phyloP scores from a whole-genome alignment of 2,797 vertebrate species.

The Leptatherina wallacei region DNA sequence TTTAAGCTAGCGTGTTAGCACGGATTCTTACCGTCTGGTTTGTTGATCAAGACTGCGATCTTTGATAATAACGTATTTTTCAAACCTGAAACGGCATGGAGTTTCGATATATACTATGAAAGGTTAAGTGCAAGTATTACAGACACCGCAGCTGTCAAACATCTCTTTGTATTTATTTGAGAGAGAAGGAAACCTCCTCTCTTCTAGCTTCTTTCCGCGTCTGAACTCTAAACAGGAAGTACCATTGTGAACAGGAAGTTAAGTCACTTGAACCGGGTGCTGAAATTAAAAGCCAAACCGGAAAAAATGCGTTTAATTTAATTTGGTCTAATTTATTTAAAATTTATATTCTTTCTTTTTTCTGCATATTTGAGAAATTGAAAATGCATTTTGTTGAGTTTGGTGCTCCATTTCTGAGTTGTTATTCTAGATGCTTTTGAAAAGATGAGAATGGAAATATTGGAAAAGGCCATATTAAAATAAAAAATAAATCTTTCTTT shows the following conservation, averaged over 20 bases:
- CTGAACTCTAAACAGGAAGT: conserved; percentile 45
- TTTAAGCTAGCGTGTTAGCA: conserved; percentile 40
- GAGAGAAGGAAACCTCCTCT: conserved; percentile 44
- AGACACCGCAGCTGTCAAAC: conserved; percentile 17
- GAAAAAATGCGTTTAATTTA: background rate
- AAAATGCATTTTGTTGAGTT: too few relatives aligned
- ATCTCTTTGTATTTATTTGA: conserved; percentile 36
- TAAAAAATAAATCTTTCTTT: too few relatives aligned
- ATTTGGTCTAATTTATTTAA: background rate
- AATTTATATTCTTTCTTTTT: background rate
- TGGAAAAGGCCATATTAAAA: too few relatives aligned
- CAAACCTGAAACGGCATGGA: background rate
- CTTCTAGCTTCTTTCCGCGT: conserved; percentile 28
- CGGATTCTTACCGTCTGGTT: conserved; percentile 52
- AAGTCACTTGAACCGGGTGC: background rate
- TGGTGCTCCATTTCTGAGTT: too few relatives aligned
- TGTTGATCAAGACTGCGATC: background rate
- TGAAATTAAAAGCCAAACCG: conserved; percentile 24
- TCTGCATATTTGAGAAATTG: too few relatives aligned
- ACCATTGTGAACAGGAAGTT: conserved; percentile 1
- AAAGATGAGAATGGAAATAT: too few relatives aligned
- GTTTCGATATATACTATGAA: background rate
- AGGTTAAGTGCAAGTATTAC: background rate
- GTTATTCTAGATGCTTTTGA: too few relatives aligned
- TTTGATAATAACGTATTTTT: background rate